Conservation (phyloP, 92 coral and sea anemone genomes). For the Pocillopora grandis region DNA sequence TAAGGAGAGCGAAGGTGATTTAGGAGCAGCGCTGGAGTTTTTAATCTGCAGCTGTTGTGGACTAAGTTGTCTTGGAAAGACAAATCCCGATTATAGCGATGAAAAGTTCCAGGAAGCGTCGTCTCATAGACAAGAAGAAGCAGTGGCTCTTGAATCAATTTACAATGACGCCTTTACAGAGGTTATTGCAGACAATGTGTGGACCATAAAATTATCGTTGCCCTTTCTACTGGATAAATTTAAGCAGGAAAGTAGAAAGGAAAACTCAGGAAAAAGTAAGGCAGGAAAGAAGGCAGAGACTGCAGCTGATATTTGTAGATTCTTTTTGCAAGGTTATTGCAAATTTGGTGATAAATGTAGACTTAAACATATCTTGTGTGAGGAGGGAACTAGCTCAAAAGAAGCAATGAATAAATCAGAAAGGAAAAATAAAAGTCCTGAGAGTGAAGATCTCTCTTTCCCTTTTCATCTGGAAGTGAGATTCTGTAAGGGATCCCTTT, state of each 20-base stretch:
- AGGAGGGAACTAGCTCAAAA: constrained; percentile 6
- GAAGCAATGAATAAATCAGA: constrained; percentile 33
- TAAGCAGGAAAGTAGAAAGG: constrained; percentile 23
- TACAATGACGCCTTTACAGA: constrained; percentile 68
- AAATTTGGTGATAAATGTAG: constrained; percentile 71
- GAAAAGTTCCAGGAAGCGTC: constrained; percentile 58
- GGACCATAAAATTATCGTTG: constrained; percentile 65
- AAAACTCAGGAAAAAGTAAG: neutral
- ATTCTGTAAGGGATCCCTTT: constrained; percentile 69
- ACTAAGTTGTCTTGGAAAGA: constrained; percentile 41
- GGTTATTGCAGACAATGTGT: constrained; percentile 70
- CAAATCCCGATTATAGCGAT: constrained; percentile 44
- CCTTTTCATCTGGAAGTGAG: constrained; percentile 72
- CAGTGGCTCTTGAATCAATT: constrained; percentile 72
- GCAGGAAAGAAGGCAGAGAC: neutral
- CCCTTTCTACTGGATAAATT: constrained; percentile 56
- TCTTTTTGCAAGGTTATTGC: constrained; percentile 67
- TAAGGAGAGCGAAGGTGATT: constrained; percentile 56
- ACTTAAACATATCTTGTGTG: constrained; percentile 60
- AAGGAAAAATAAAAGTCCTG: constrained; percentile 4
- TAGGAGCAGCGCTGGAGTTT: constrained; percentile 79
- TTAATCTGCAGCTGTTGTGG: constrained; percentile 57
- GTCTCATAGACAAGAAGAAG: constrained; percentile 72
- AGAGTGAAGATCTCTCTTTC: constrained; percentile 3
- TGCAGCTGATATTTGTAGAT: constrained; percentile 58